Evolutionary conservation across 2,797 vertebrate genomes (phyloP).

Genomic region (Cyprinella venusta): DNA sequence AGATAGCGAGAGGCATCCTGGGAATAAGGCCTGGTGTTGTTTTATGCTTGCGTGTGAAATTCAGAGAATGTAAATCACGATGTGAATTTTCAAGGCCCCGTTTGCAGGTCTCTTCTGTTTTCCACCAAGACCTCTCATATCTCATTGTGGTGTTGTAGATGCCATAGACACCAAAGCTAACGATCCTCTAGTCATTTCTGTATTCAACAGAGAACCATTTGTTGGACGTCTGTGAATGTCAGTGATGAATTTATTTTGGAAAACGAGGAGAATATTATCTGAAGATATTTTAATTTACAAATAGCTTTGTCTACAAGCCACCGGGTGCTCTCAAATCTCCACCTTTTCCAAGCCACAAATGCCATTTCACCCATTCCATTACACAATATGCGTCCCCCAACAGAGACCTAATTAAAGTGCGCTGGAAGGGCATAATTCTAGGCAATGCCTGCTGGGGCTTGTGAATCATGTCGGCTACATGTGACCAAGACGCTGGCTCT

Average conservation of each 20-base stretch:
- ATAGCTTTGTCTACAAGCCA: conserved; percentile 11
- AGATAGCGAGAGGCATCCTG: conserved; percentile 30
- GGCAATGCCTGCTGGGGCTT: conserved; percentile 52
- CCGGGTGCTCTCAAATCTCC: not conserved
- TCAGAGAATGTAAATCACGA: conserved; percentile 34
- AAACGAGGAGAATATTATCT: not conserved
- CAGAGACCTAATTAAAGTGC: conserved; percentile 47
- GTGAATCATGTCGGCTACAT: conserved; percentile 51
- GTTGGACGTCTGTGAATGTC: not conserved
- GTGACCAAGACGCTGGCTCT: conserved; percentile 44
- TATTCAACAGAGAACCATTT: conserved; percentile 3
- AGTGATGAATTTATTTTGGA: not conserved
- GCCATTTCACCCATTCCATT: conserved; percentile 18
- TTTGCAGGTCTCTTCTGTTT: not conserved
- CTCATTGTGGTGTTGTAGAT: not conserved
- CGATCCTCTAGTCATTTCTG: conserved; percentile 12
- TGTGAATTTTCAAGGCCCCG: conserved; percentile 19
- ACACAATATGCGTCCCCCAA: conserved; percentile 20
- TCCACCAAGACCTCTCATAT: not conserved
- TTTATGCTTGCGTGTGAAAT: conserved; percentile 34
- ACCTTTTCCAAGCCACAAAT: conserved; percentile 25
- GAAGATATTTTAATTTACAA: conserved; percentile 1
- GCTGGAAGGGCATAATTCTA: conserved; percentile 48
- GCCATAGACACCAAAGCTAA: conserved; percentile 2
- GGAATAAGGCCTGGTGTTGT: conserved; percentile 25